Conservation (phyloP, 2,797 vertebrate genomes). For the Mionectes olivaceus region DNA sequence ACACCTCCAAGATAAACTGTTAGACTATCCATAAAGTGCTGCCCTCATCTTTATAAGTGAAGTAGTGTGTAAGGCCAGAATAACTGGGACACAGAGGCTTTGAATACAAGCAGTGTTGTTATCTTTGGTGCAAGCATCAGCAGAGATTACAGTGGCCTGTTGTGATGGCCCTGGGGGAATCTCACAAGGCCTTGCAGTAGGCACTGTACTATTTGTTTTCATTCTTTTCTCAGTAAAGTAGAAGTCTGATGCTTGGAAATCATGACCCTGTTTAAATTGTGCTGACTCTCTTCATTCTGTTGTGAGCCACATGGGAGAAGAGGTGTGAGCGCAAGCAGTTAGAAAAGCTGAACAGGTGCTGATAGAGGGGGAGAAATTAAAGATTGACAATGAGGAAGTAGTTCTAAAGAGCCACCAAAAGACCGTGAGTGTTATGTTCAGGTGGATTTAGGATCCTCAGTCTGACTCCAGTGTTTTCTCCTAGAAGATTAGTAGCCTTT, state of each 20-base stretch:
- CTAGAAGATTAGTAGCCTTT: not conserved
- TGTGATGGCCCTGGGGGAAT: slow-evolving; percentile 1
- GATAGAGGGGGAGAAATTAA: not conserved
- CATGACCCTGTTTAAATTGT: not conserved
- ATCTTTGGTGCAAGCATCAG: slow-evolving; percentile 29
- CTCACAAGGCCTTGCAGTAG: not conserved
- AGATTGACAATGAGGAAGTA: not conserved
- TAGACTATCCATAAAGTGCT: slow-evolving; percentile 1
- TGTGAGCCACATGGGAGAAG: not conserved
- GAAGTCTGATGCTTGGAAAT: not conserved
- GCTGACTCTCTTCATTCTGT: not conserved
- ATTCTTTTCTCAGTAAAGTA: slow-evolving; percentile 10
- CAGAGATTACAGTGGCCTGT: not conserved
- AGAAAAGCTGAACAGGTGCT: not conserved
- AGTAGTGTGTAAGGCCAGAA: slow-evolving; percentile 5
- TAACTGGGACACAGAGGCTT: not conserved
- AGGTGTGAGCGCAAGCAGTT: not conserved
- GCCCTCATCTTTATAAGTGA: slow-evolving; percentile 34
- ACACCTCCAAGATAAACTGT: not conserved
- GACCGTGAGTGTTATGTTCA: fast-evolving
- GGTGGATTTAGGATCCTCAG: not conserved
- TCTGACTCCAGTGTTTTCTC: not conserved
- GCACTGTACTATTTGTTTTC: not conserved
- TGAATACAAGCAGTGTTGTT: slow-evolving; percentile 38
- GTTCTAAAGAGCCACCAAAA: not conserved